These are phyloP conservation scores for Eupithecia exiguata DNA, from an alignment of 2,888 invertebrate genomes.

Conservation along the genomic window DNA sequence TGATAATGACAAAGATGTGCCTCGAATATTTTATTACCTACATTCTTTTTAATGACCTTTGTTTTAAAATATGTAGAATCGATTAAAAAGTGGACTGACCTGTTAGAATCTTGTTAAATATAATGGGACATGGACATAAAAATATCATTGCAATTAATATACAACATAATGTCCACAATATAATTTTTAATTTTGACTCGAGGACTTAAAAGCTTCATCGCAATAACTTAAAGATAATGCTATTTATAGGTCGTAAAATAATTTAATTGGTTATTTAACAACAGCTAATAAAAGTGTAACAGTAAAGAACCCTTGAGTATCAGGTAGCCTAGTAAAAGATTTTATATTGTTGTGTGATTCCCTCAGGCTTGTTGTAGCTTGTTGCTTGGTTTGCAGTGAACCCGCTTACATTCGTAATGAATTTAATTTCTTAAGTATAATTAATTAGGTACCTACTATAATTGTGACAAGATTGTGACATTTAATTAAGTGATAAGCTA, in stretches of 20 bases:
- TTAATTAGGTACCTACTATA: no score
- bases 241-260: conserved; percentile 40
- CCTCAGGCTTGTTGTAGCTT: background rate
- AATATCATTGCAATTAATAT: conserved; percentile 42
- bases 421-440: no score
- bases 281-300: conserved; percentile 34
- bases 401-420: no score
- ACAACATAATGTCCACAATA: conserved; percentile 36
- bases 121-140: conserved; percentile 29
- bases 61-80: conserved; percentile 6
- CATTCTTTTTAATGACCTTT: background rate
- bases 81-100: conserved; percentile 5
- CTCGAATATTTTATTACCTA: background rate
- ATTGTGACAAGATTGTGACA: no score
- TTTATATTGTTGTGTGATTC: background rate
- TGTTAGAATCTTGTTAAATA: conserved; percentile 18
- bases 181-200: conserved; percentile 35
- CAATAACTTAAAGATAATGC: conserved; percentile 27
- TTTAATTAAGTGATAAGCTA: no score
- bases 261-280: conserved; percentile 26
- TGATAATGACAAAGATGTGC: conserved; percentile 12
- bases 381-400: no score
- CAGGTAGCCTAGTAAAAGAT: background rate
- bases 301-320: conserved; percentile 14
- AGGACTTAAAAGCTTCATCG: conserved; percentile 30